Evolutionary conservation across 2,888 invertebrate species (phyloP), one percentile per base, ranked within the genome.

Genomic region (Coenonympha glycerion): DNA sequence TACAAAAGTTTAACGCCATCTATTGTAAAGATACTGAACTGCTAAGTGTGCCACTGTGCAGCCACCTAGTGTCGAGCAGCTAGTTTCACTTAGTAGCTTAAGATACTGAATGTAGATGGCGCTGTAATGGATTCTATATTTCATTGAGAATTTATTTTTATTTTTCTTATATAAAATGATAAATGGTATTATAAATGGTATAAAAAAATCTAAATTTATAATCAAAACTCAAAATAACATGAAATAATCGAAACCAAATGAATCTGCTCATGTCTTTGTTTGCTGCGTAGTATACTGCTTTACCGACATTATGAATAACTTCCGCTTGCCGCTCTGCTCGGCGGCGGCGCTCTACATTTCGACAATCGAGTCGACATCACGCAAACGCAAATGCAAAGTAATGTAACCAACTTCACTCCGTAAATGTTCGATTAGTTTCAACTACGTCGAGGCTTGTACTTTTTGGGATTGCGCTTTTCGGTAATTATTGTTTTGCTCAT

Each of bases 401-500:
- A 53, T 71, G 71, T 56, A 59, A 65, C 83, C 64, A 80, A 81
- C 86, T 87, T 87, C 86, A 84, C 73, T 76, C 68, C 61, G 68
- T 80, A 81, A 74, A 85, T 82, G 84, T 82, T 87, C 87, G 86
- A 86, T 87, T 79, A 84, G 68, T 79, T 84, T 75, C 68, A 78
- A 74, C 76, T 79, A 78, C 83, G 79, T 80, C 73, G 82, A 83
- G 83, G 81, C 81, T 82, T 83, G 82, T 75, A 76, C 76, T 71
- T 77, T 77, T 82, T 57, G 61, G 79, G 78, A 84, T 76, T 72
- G 73, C 78, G 69, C 76, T 81, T 80, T 81, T 85, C 80, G 86
- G 87, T 87, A 87, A 85, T 71, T 84, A 79, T 78, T 78, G 64
- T 79, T 82, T 73, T 76, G 65, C 56, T 71, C 59, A 58, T 71